A percentile compares a stretch with the other conserved stretches of the same genome.
Evolutionary conservation across 2,113 vertebrate genomes (phyloP).

Genomic region (Cephalopholis sonnerati): DNA sequence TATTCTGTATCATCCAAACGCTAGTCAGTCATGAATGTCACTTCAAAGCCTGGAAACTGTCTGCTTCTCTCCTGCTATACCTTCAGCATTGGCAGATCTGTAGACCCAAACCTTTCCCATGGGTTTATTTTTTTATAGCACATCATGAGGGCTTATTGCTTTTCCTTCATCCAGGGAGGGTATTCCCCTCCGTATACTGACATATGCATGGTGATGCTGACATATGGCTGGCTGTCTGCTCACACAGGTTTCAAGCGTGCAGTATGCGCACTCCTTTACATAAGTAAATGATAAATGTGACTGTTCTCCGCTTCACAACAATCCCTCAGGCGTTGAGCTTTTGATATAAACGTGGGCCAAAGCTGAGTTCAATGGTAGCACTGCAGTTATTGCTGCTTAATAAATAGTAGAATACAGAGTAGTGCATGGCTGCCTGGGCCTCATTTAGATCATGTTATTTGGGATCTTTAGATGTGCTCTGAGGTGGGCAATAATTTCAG

Average conservation of each 20-base stretch:
- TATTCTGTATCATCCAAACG: no score
- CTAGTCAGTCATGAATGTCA: not conserved
- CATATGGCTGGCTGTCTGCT: constrained; percentile 35
- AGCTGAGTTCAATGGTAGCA: constrained; percentile 7
- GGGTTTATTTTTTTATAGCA: not conserved
- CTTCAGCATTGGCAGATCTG: not conserved
- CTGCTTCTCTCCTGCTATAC: not conserved
- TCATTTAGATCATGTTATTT: constrained; percentile 26
- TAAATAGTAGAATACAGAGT: constrained; percentile 25
- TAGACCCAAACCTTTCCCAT: not conserved
- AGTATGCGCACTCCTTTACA: constrained; percentile 36
- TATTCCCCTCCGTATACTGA: constrained; percentile 10
- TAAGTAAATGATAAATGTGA: constrained; percentile 61
- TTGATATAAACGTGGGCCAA: constrained; percentile 33
- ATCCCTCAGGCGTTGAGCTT: constrained; percentile 18
- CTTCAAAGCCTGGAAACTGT: not conserved
- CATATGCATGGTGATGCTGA: constrained; percentile 32
- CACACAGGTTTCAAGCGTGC: constrained; percentile 6
- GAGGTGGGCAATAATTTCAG: constrained; percentile 3
- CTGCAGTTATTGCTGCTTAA: constrained; percentile 26
- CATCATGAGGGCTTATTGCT: not conserved
- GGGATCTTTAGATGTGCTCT: constrained; percentile 1
- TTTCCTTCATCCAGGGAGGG: not conserved
- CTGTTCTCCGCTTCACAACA: constrained; percentile 38
- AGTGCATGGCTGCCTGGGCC: constrained; percentile 6